Conservation (phyloP, 2,888 invertebrate species). For the Geophilus truncorum region DNA sequence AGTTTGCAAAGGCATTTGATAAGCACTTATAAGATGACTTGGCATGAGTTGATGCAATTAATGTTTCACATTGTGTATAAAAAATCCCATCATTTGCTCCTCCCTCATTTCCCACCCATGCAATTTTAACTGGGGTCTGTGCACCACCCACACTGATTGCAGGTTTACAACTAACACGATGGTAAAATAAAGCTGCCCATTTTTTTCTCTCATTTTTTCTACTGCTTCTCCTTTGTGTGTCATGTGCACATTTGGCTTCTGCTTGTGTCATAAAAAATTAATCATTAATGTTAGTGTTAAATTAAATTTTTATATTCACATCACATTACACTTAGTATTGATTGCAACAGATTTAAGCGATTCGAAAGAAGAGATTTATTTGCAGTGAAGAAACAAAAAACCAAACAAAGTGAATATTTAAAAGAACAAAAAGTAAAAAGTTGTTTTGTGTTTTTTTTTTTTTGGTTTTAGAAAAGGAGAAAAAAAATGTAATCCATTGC, state of each 20-base stretch:
- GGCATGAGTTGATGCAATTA: background rate
- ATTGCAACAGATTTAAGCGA: constrained; percentile 9
- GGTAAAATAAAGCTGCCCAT: background rate
- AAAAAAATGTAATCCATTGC: too few relatives aligned
- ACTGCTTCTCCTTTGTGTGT: background rate
- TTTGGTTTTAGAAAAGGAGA: too few relatives aligned
- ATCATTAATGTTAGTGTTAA: background rate
- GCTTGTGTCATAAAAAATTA: constrained; percentile 11
- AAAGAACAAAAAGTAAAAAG: too few relatives aligned
- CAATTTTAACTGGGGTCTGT: background rate
- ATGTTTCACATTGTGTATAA: background rate
- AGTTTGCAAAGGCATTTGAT: background rate
- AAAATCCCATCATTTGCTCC: background rate
- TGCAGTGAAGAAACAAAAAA: background rate
- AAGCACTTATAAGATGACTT: background rate
- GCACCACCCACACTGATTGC: background rate
- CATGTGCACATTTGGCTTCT: constrained; percentile 6
- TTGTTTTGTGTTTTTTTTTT: background rate
- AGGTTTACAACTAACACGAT: background rate
- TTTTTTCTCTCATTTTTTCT: background rate
- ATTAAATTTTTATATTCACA: constrained; percentile 16
- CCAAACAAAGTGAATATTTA: too few relatives aligned
- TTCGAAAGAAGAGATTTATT: background rate
- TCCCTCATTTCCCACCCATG: background rate
- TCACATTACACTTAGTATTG: constrained; percentile 23